These are phyloP conservation scores for Drosophila testacea DNA, from an alignment of 2,888 invertebrate genomes.

Conservation along the genomic window DNA sequence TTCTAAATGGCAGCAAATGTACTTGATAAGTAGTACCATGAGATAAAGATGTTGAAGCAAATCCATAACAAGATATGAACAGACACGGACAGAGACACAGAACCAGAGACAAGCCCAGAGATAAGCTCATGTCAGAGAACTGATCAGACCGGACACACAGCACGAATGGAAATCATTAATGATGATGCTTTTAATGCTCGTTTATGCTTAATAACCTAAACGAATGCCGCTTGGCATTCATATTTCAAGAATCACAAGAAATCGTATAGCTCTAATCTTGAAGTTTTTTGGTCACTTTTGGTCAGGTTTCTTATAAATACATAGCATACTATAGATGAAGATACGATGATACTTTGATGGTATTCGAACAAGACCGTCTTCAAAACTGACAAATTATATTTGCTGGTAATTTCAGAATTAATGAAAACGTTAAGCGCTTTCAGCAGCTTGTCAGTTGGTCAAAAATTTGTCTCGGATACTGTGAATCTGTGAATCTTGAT, in stretches of 20 bases:
- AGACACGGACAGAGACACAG: no score
- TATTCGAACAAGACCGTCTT: not conserved
- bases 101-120: not conserved
- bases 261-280: conserved; percentile 22
- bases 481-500: conserved; percentile 2
- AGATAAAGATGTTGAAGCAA: not conserved
- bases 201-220: conserved; percentile 71
- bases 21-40: not conserved
- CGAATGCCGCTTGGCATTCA: conserved; percentile 69
- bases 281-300: conserved; percentile 10
- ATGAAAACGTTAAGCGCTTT: conserved; percentile 75
- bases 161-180: conserved; percentile 57
- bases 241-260: conserved; percentile 32
- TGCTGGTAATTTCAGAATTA: conserved; percentile 47
- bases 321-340: not conserved
- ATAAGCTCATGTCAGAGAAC: conserved; percentile 1
- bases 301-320: conserved; percentile 8
- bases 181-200: conserved; percentile 58
- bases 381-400: conserved; percentile 38
- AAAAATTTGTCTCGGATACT: conserved; percentile 19
- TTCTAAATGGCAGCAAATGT: not conserved
- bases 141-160: conserved; percentile 52
- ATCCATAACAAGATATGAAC: conserved; percentile 7
- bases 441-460: conserved; percentile 61
- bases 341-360: conserved; percentile 3